These are phyloP conservation scores for Vireo griseus DNA, from an alignment of 2,797 vertebrate genomes.

Conservation along the genomic window DNA sequence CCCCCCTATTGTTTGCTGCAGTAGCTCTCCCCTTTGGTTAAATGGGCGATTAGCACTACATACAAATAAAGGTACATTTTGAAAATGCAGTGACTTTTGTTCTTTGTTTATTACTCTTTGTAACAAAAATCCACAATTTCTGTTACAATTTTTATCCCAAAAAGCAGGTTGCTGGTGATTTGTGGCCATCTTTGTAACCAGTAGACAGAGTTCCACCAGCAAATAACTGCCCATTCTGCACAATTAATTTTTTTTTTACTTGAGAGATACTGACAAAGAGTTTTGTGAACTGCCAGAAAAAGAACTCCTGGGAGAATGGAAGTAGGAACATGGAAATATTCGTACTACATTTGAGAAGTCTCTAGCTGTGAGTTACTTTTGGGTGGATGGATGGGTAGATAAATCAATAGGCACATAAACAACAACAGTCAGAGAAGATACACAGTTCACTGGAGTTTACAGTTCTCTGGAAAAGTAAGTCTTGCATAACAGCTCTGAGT, in stretches of 20 bases:
- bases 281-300: slow-evolving; percentile 21
- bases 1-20: not conserved
- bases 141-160: not conserved
- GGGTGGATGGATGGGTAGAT: not conserved
- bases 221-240: not conserved
- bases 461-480: slow-evolving; percentile 14
- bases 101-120: not conserved
- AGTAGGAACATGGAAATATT: not conserved
- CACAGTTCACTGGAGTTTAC: slow-evolving; percentile 34
- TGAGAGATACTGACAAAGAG: not conserved
- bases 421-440: slow-evolving; percentile 18
- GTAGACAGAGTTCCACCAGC: not conserved
- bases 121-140: not conserved
- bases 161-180: not conserved
- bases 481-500: not conserved
- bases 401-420: slow-evolving; percentile 36
- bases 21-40: not conserved
- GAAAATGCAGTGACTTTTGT: not conserved
- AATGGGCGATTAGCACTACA: not conserved
- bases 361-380: not conserved
- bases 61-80: not conserved
- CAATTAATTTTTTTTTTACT: slow-evolving; percentile 4
- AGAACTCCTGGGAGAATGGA: not conserved
- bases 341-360: not conserved
- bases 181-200: not conserved